Percentiles rank a stretch among this genome's conserved stretches.
These are phyloP conservation scores for Drosophila affinis DNA, from an alignment of 2,888 invertebrate species.

Conservation along the genomic window DNA sequence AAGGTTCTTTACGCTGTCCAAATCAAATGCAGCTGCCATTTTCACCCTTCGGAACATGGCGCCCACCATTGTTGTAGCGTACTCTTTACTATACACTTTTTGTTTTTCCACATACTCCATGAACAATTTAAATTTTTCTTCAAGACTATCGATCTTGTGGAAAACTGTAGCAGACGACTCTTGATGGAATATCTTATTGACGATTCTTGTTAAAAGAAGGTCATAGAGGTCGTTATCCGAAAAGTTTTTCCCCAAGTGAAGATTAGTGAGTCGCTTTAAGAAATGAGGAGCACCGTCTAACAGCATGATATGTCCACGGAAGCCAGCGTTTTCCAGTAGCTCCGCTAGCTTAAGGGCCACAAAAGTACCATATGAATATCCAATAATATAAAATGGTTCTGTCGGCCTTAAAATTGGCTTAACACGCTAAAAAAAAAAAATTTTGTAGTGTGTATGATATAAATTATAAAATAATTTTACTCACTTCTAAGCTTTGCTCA, in stretches of 20 bases:
- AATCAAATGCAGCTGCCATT: constrained; percentile 85
- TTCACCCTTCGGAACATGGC: constrained; percentile 86
- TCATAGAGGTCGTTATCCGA: constrained; percentile 79
- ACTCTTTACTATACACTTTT: constrained; percentile 82
- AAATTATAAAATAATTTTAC: neutral
- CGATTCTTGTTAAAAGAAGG: constrained; percentile 73
- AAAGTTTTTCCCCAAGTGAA: constrained; percentile 73
- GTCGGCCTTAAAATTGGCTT: constrained; percentile 85
- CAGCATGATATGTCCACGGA: constrained; percentile 87
- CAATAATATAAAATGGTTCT: constrained; percentile 90
- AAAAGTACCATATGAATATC: constrained; percentile 94
- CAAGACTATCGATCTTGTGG: constrained; percentile 85
- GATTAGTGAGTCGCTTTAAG: constrained; percentile 84
- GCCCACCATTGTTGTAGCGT: constrained; percentile 82
- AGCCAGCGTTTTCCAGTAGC: constrained; percentile 88
- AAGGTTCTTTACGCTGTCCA: constrained; percentile 81
- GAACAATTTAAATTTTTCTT: constrained; percentile 86
- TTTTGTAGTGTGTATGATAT: neutral
- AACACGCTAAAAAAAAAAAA: constrained; percentile 85
- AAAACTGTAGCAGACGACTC: constrained; percentile 83
- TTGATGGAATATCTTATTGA: constrained; percentile 80
- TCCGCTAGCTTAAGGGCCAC: constrained; percentile 91
- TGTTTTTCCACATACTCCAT: constrained; percentile 84
- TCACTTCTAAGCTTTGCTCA: constrained; percentile 75
- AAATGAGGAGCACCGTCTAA: constrained; percentile 93